Percentiles rank a stretch among this genome's conserved stretches.
These are phyloP conservation scores for Tolmerus cingulatus DNA, from an alignment of 2,888 invertebrate species.

Conservation along the genomic window DNA sequence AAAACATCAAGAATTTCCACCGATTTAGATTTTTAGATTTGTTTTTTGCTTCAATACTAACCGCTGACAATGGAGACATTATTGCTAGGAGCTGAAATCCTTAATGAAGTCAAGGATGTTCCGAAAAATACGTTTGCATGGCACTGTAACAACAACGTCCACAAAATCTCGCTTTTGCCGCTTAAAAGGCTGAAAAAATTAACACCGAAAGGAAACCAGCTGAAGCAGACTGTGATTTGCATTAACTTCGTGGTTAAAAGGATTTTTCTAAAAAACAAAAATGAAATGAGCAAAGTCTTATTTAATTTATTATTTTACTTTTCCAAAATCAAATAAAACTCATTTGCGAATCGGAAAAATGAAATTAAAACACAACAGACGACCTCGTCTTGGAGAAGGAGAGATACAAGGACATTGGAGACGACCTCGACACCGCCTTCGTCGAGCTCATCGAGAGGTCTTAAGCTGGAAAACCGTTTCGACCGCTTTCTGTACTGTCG, in stretches of 20 bases:
- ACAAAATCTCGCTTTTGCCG: neutral
- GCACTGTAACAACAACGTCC: neutral
- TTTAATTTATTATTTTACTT: constrained; percentile 49
- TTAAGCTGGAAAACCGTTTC: constrained; percentile 59
- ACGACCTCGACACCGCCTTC: constrained; percentile 99
- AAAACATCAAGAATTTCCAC: neutral
- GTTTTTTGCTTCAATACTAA: neutral
- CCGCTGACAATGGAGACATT: neutral
- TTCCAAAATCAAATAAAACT: constrained; percentile 7
- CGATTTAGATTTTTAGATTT: neutral
- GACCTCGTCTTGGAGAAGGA: constrained; percentile 97
- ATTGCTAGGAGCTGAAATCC: neutral
- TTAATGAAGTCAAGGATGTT: neutral
- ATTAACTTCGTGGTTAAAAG: constrained; percentile 3
- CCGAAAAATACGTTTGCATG: neutral
- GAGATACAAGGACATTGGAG: constrained; percentile 99
- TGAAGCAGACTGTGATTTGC: neutral
- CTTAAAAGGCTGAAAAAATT: neutral
- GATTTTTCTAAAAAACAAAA: neutral
- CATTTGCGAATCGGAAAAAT: neutral
- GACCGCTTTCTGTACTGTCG: neutral
- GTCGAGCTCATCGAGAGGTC: constrained; percentile 87
- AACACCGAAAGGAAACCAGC: neutral
- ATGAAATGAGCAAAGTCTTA: neutral
- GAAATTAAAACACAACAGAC: constrained; percentile 69